phyloP scores from a whole-genome alignment of 2,797 vertebrate genomes.

The Taenioides sp. region DNA sequence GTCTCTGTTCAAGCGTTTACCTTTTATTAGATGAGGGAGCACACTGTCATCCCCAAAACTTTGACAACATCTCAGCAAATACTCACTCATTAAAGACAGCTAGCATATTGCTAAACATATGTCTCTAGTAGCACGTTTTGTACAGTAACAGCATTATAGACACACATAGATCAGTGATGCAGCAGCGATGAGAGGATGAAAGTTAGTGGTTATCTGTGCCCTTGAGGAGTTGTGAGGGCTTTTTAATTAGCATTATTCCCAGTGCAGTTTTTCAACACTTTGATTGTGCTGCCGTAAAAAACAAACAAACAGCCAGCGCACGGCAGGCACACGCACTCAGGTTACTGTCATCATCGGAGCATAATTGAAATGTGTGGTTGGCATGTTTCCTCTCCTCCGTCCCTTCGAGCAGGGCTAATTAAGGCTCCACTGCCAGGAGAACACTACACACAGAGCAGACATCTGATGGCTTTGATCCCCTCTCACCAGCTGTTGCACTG shows the following conservation, averaged over 20 bases:
- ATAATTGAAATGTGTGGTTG: slow-evolving; percentile 74
- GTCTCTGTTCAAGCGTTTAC: slow-evolving; percentile 38
- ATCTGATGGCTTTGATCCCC: slow-evolving; percentile 74
- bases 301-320: slow-evolving; percentile 52
- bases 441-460: slow-evolving; percentile 55
- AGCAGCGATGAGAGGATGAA: slow-evolving; percentile 50
- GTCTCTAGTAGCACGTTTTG: slow-evolving; percentile 9
- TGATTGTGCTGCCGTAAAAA: slow-evolving; percentile 45
- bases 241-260: slow-evolving; percentile 71
- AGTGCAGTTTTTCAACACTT: slow-evolving; percentile 53
- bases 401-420: slow-evolving; percentile 72
- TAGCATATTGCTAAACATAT: background rate
- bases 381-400: slow-evolving; percentile 64
- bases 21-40: slow-evolving; percentile 23
- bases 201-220: slow-evolving; percentile 39
- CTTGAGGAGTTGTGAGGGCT: slow-evolving; percentile 46
- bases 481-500: slow-evolving; percentile 69
- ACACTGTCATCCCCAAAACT: slow-evolving; percentile 18
- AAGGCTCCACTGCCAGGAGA: slow-evolving; percentile 67
- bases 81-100: slow-evolving; percentile 6
- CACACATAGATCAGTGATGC: background rate
- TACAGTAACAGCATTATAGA: background rate
- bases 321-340: slow-evolving; percentile 34
- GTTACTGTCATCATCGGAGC: slow-evolving; percentile 68
- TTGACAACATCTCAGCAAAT: slow-evolving; percentile 20